Evolutionary conservation across 1,140 invertebrate genomes (phyloP), one percentile per base, ranked within the genome.

Genomic region (Hycleus phaleratus): DNA sequence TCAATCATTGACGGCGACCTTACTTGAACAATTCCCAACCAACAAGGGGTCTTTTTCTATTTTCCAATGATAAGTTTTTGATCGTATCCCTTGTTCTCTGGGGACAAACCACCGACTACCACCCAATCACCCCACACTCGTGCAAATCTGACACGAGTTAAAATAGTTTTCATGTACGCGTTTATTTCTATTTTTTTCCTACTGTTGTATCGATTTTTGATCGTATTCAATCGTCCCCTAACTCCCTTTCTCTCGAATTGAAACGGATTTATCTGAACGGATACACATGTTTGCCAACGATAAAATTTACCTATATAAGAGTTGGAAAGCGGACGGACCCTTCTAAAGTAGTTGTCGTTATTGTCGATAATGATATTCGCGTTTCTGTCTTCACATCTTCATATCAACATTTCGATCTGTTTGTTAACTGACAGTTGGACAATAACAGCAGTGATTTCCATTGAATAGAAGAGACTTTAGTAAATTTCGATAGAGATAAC

Each of bases 131-230:
- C 43, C 55, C 49, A 49, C 46, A 39, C 56, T 56, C 42, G 51
- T 51, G 56, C 48, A 18, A 43, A 54, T 42, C 51, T 47, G 50
- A 58, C 58, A 61, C 48, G 50, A 58, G 56, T 61, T 61, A 61
- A 61, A 61, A 61, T 61, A 61, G 60, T 61, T 61, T 61, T 58
- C 60, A 38, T 61, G 60, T 61, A 61, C 55, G 60, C 60, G 58
- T 58, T 58, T 55, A 32, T 32, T 32, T 32, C 32, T 7, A 0
- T 4, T 4, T 52, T 61, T 56, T 58, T 57, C 50, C 49, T 51
- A 47, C 56, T 56, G 40, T 47, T 32, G 32, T 32, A 32, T 32
- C 7, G 32, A 32, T 32, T 32, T 32, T 32, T 32, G 32, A 32
- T 32, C 32, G 18, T 2, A 32, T 32, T 32, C 32, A 7, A 32